These are phyloP conservation scores for Hestina assimilis DNA, from an alignment of 1,140 invertebrate genomes.

Conservation along the genomic window DNA sequence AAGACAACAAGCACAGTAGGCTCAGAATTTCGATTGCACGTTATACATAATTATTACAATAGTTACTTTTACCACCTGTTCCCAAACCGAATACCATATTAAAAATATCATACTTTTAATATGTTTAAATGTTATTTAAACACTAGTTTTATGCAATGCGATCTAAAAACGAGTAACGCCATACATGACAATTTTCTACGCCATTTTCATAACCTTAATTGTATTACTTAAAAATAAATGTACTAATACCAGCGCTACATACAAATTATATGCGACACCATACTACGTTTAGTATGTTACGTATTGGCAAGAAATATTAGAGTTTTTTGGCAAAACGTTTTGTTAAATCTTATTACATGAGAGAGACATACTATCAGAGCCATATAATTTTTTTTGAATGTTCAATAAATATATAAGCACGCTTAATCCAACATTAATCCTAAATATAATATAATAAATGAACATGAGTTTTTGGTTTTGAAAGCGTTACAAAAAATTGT, in stretches of 20 bases:
- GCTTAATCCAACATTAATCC: too few species aligned
- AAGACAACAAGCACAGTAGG: not conserved
- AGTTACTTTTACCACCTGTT: not conserved
- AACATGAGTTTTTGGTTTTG: too few species aligned
- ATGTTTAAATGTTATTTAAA: not conserved
- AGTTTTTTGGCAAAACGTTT: slow-evolving; percentile 23
- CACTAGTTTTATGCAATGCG: slow-evolving; percentile 6
- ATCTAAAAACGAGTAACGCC: not conserved
- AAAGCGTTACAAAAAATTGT: too few species aligned
- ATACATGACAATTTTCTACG: not conserved
- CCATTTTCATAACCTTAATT: slow-evolving; percentile 9
- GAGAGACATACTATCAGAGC: slow-evolving; percentile 7
- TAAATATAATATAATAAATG: too few species aligned
- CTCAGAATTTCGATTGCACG: slow-evolving; percentile 3
- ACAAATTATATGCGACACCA: not conserved
- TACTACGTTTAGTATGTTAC: slow-evolving; percentile 4
- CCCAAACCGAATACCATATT: not conserved
- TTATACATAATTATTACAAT: not conserved
- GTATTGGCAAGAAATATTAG: slow-evolving; percentile 31
- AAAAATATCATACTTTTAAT: not conserved
- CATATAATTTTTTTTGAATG: not conserved
- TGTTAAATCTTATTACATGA: not conserved
- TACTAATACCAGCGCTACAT: slow-evolving; percentile 16
- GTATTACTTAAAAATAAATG: slow-evolving; percentile 21
- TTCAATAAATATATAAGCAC: too few species aligned